Evolutionary conservation across 2,797 vertebrate species (phyloP).

Genomic region (Cyprinella venusta): DNA sequence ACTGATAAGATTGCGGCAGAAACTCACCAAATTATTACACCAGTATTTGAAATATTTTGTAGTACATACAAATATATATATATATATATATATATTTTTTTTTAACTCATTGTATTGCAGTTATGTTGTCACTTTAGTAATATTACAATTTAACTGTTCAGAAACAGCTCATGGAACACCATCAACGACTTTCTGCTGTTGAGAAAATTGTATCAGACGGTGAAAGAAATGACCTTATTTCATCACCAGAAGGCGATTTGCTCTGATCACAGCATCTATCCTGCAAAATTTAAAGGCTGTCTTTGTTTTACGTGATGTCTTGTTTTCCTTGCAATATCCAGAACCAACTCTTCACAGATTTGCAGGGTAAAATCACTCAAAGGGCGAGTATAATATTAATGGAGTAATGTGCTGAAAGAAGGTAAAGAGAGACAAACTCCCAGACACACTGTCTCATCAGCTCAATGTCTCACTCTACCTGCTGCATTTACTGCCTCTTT

Average conservation of each 20-base stretch:
- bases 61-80: background rate
- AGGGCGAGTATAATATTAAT: conserved; percentile 31
- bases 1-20: background rate
- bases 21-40: no score
- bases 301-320: conserved; percentile 18
- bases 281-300: conserved; percentile 30
- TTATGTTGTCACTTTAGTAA: background rate
- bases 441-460: conserved; percentile 43
- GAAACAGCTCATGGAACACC: background rate
- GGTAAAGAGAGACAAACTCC: conserved; percentile 45
- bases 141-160: background rate
- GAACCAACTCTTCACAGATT: conserved; percentile 25
- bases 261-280: conserved; percentile 22
- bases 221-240: conserved; percentile 25
- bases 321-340: conserved; percentile 16
- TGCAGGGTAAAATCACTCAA: conserved; percentile 27
- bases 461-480: conserved; percentile 37
- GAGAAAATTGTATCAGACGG: conserved; percentile 21
- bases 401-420: conserved; percentile 32
- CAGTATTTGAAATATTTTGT: background rate
- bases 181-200: background rate
- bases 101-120: background rate
- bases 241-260: conserved; percentile 39
- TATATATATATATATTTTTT: no score
- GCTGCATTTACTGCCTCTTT: conserved; percentile 20